Evolutionary conservation across 2,888 invertebrate genomes (phyloP).

Genomic region (Chalcis sispes): DNA sequence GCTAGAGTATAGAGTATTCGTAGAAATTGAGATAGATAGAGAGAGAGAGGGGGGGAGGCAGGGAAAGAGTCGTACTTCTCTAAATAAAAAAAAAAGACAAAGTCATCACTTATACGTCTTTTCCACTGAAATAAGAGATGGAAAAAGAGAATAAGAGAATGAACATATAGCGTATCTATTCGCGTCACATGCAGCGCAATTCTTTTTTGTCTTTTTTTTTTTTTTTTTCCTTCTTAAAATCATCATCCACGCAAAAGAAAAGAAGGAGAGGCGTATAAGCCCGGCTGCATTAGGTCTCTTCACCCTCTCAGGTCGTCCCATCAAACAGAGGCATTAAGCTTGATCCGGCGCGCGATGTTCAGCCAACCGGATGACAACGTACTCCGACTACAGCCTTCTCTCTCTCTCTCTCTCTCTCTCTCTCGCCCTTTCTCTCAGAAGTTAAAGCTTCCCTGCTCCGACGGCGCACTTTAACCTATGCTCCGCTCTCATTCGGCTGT

Average conservation of each 20-base stretch:
- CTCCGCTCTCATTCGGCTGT: conserved; percentile 15
- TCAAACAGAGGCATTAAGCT: conserved; percentile 75
- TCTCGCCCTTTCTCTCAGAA: conserved; percentile 56
- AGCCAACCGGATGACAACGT: conserved; percentile 75
- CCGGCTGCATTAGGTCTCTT: neutral
- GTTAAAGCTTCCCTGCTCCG: conserved; percentile 68
- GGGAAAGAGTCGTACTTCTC: neutral
- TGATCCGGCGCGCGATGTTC: conserved; percentile 75
- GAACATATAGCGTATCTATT: no score
- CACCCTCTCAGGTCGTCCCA: conserved; percentile 61
- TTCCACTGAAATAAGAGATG: no score
- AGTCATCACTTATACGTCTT: no score
- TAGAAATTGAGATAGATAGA: neutral
- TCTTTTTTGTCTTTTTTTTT: no score
- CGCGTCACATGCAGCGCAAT: no score
- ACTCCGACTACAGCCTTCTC: conserved; percentile 67
- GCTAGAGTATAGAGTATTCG: neutral
- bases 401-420: conserved; percentile 20
- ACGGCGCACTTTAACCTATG: conserved; percentile 53
- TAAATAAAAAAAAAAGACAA: no score
- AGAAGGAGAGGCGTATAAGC: conserved; percentile 13
- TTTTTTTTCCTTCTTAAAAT: conserved; percentile 23
- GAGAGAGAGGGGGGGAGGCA: conserved; percentile 12
- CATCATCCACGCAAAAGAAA: conserved; percentile 29
- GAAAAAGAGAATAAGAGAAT: no score